Percentiles rank a stretch among this genome's conserved stretches.
Evolutionary conservation across 2,113 vertebrate species (phyloP).

Genomic region (Tragelaphus strepsiceros): DNA sequence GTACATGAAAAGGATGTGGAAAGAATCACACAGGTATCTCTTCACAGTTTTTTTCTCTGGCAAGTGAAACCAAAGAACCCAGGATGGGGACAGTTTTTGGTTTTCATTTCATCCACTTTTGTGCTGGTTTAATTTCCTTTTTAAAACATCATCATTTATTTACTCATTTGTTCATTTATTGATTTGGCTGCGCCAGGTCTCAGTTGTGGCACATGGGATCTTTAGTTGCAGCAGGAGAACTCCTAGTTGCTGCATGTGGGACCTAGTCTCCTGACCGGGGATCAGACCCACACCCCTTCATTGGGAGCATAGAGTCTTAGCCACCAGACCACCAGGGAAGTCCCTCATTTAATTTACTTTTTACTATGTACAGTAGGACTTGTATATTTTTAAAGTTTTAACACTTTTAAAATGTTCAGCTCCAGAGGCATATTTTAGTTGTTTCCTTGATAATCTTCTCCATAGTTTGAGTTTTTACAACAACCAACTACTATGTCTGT

Average conservation of each 20-base stretch:
- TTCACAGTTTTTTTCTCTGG: neutral
- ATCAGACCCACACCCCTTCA: neutral
- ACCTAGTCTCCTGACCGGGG: neutral
- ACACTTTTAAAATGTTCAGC: neutral
- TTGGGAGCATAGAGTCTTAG: neutral
- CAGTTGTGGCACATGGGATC: neutral
- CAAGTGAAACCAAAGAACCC: neutral
- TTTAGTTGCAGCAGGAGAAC: neutral
- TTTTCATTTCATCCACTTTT: neutral
- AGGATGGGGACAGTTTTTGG: neutral
- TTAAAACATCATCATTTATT: neutral
- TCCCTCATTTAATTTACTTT: neutral
- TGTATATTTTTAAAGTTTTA: neutral
- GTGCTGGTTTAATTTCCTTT: neutral
- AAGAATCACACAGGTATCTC: neutral
- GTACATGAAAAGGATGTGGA: neutral
- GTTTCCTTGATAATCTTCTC: neutral
- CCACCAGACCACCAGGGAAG: neutral
- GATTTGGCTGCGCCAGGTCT: neutral
- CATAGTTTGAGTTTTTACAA: neutral
- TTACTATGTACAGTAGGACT: neutral
- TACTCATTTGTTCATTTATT: neutral
- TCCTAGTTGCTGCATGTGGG: neutral
- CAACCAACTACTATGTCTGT: neutral
- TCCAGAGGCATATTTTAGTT: neutral